Evolutionary conservation across 1,140 invertebrate species (phyloP).

Genomic region (Phenacoccus solenopsis): DNA sequence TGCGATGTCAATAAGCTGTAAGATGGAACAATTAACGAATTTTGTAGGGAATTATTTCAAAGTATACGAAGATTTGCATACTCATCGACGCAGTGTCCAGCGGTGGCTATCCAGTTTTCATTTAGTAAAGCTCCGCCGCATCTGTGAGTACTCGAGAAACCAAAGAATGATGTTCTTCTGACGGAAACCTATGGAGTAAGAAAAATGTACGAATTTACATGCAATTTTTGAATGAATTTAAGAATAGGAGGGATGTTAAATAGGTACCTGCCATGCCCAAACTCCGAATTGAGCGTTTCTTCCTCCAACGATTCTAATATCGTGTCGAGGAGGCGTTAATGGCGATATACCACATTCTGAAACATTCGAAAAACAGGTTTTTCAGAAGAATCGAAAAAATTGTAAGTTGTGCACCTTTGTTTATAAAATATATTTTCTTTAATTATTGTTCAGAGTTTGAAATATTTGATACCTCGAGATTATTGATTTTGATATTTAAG

Average conservation of each 20-base stretch:
- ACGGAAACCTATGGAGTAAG: constrained; percentile 55
- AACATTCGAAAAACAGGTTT: no score
- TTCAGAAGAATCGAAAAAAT: no score
- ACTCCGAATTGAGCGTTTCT: constrained; percentile 74
- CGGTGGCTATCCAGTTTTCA: constrained; percentile 90
- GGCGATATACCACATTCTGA: constrained; percentile 68
- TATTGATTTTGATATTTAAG: no score
- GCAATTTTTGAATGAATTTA: no score
- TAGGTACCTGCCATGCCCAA: constrained; percentile 79
- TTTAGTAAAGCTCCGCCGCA: constrained; percentile 90
- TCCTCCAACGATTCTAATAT: constrained; percentile 82
- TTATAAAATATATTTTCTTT: no score
- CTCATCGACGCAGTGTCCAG: constrained; percentile 77
- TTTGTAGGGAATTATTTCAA: no score
- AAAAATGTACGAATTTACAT: no score
- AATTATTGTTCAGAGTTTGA: no score
- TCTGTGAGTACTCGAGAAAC: constrained; percentile 80
- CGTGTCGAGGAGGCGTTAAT: constrained; percentile 52
- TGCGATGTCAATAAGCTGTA: constrained; percentile 72
- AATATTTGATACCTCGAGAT: no score
- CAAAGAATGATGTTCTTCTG: constrained; percentile 77
- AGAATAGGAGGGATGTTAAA: no score
- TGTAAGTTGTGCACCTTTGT: no score
- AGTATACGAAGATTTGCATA: constrained; percentile 35
- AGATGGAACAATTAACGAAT: constrained; percentile 20